Percentiles rank a stretch among this genome's conserved stretches.
Evolutionary conservation across 2,797 vertebrate genomes (phyloP).

Genomic region (Botia kubotai): DNA sequence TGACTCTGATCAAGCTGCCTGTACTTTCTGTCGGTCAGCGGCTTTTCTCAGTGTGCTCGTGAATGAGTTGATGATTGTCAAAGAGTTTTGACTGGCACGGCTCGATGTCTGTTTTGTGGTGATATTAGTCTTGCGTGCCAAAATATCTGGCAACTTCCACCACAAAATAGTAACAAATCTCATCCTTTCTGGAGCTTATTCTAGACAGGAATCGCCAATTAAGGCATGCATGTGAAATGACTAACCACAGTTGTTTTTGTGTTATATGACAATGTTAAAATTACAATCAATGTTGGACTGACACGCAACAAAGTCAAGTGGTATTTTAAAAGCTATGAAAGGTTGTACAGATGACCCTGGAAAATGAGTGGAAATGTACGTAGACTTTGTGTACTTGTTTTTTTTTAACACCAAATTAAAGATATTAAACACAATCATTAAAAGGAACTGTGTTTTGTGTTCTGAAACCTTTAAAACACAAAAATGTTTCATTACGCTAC

Average conservation of each 20-base stretch:
- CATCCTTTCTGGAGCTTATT: neutral
- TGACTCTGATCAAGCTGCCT: slow-evolving; percentile 18
- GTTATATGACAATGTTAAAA: neutral
- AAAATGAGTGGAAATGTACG: neutral
- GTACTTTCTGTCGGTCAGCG: neutral
- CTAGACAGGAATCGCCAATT: neutral
- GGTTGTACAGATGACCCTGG: neutral
- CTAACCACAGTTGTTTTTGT: neutral
- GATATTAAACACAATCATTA: neutral
- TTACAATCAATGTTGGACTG: neutral
- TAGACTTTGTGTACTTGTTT: slow-evolving; percentile 1
- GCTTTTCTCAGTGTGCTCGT: slow-evolving; percentile 22
- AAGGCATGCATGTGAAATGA: neutral
- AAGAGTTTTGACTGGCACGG: slow-evolving; percentile 9
- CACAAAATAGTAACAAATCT: neutral
- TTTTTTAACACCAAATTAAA: neutral
- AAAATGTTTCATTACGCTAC: neutral
- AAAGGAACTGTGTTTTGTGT: neutral
- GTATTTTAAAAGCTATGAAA: neutral
- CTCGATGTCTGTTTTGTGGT: slow-evolving; percentile 21
- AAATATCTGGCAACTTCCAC: too few species aligned
- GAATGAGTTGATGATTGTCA: neutral
- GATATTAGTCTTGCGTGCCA: neutral
- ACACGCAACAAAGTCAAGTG: neutral
- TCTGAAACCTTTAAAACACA: neutral